Base-by-base conservation (phyloP, 2,888 invertebrate species). In the Drosophila buzzatii region DNA sequence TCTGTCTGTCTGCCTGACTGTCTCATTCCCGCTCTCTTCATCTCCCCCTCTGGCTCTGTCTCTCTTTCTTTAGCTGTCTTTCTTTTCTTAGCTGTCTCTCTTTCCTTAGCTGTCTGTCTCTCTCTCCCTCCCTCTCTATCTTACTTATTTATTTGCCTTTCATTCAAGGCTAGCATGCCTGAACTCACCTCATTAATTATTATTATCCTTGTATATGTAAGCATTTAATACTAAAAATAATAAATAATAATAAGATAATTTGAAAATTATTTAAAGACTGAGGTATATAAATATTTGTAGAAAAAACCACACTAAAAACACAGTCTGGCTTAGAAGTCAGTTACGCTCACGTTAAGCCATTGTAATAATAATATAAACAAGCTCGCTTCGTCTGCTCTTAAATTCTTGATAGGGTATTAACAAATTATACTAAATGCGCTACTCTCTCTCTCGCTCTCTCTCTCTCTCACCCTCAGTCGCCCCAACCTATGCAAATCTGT, bases 341-440 rank as follows among this genome's bases (percentile, higher is more conserved):
- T n/a, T n/a, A 47, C 2, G 23, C 7, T 20, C 27, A 33, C 33
- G 51, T 4, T 27, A 33, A 66, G 12, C 44, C 37, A 27, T 27
- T 45, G 31, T 35, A 23, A 68, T 67, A 16, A 68, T 67, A 35
- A 68, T 20, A 69, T 20, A 14, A 69, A 47, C 47, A 47, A 16
- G 18, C 45, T 14, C 10, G 2, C 12, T 3, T 3, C 7, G 23
- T 7, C 49, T 14, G 45, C 35, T 12, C 70, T n/a, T 16, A 27
- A 27, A 27, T 20, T 23, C 33, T 41, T 42, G 56, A 56, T 69
- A 37, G 41, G 35, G 20, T 47, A 49, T 52, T 59, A 41, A 56
- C 45, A 57, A 70, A 60, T 60, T 66, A 51, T 16, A 60, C 41
- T 18, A 45, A 70, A 56, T 61, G 52, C 16, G 37, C 16, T 9